A percentile compares a stretch with the other conserved stretches of the same genome.
Conservation (phyloP, 2,797 vertebrate genomes). For the Babyrousa celebensis region DNA sequence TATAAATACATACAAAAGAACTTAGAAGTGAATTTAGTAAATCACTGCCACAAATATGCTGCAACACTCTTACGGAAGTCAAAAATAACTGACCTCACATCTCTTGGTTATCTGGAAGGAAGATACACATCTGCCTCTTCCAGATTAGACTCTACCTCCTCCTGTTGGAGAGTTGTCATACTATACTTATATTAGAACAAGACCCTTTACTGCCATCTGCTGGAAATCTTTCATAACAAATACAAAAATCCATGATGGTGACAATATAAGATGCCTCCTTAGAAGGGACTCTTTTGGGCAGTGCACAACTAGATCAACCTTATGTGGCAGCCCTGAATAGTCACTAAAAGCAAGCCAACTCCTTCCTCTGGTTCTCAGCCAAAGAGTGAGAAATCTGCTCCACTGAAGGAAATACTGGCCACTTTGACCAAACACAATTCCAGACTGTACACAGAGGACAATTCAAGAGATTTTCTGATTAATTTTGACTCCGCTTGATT, state of each 20-base stretch:
- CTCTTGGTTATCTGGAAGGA: background rate
- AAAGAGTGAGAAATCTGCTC: background rate
- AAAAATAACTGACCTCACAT: background rate
- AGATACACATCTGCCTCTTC: no score
- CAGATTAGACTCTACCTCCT: background rate
- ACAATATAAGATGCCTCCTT: background rate
- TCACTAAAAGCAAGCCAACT: background rate
- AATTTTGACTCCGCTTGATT: background rate
- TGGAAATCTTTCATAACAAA: background rate
- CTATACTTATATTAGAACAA: background rate
- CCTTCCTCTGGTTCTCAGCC: background rate
- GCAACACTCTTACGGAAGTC: background rate
- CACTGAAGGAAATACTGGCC: background rate
- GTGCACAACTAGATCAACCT: background rate
- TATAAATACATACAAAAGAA: background rate
- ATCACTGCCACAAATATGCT: background rate
- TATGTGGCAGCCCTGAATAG: background rate
- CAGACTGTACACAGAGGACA: background rate
- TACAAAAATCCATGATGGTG: rapidly evolving
- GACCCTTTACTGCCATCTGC: conserved; percentile 71
- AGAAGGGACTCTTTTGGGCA: background rate
- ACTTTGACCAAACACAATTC: background rate
- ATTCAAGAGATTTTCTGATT: background rate
- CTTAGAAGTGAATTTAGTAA: background rate
- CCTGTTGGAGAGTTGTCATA: background rate